Conservation (phyloP, 92 coral and sea anemone genomes). For the Blastomussa wellsi region DNA sequence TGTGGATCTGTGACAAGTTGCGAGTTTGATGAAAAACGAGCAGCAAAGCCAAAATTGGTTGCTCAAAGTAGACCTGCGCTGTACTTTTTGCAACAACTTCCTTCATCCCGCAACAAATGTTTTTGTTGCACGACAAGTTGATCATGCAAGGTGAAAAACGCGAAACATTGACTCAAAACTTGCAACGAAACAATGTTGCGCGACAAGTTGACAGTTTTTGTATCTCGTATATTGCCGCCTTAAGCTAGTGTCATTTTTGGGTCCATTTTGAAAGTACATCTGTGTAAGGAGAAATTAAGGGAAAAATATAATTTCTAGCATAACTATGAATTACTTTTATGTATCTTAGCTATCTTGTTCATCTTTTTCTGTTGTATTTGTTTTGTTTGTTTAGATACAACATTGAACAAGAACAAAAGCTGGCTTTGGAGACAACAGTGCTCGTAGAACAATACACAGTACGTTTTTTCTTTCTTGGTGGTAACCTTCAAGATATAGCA, state of each 20-base stretch:
- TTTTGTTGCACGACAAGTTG: too few species aligned
- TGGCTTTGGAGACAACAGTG: constrained; percentile 94
- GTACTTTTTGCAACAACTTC: too few species aligned
- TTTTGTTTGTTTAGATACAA: constrained; percentile 67
- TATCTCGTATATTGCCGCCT: too few species aligned
- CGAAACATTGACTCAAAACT: too few species aligned
- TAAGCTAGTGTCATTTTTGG: background rate
- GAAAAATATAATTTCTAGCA: background rate
- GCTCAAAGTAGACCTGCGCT: too few species aligned
- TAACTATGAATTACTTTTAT: background rate
- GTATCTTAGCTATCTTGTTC: background rate
- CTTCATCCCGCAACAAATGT: too few species aligned
- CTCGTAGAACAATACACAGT: constrained; percentile 96
- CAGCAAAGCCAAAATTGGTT: too few species aligned
- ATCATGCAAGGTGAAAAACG: too few species aligned
- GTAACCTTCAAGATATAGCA: background rate
- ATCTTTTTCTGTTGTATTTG: background rate
- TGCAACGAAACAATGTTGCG: too few species aligned
- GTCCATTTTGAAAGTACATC: background rate
- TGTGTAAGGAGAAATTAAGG: background rate
- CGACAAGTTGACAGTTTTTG: too few species aligned
- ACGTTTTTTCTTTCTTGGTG: background rate
- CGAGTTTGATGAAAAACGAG: too few species aligned
- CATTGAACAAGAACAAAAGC: constrained; percentile 98
- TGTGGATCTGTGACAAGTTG: too few species aligned